phyloP scores from a whole-genome alignment of 2,888 invertebrate species.

The Megastigmus dorsalis region DNA sequence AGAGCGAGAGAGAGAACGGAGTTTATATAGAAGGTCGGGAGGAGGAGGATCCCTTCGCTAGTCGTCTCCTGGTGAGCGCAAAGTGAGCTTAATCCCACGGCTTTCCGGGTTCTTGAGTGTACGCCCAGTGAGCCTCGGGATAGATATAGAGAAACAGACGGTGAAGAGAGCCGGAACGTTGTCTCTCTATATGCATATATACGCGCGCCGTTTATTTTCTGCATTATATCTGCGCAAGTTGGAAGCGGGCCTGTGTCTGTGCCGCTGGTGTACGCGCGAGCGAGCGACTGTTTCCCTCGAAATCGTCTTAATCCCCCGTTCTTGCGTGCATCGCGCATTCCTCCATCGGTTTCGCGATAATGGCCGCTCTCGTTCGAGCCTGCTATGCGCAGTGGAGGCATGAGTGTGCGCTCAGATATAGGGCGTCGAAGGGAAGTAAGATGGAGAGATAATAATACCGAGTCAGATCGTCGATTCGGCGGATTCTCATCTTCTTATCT shows the following conservation, averaged over 20 bases:
- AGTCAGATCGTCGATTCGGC: constrained; percentile 40
- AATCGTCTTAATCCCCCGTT: constrained; percentile 58
- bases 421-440: background rate
- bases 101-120: constrained; percentile 52
- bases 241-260: background rate
- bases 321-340: constrained; percentile 47
- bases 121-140: constrained; percentile 39
- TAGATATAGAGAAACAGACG: constrained; percentile 48
- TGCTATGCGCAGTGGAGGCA: too few species aligned
- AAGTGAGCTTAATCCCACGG: constrained; percentile 59
- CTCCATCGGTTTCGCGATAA: constrained; percentile 31
- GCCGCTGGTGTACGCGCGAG: background rate
- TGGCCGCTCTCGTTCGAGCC: too few species aligned
- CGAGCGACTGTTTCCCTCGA: background rate
- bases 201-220: too few species aligned
- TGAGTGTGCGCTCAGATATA: background rate
- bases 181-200: background rate
- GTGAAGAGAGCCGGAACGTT: constrained; percentile 39
- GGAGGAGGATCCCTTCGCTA: constrained; percentile 15
- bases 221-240: too few species aligned
- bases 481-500: constrained; percentile 39
- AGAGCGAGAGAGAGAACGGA: background rate
- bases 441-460: constrained; percentile 28
- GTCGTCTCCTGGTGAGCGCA: constrained; percentile 39
- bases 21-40: constrained; percentile 31